Base-by-base conservation (phyloP, 92 coral and sea anemone species). In the Palythoa grandis region DNA sequence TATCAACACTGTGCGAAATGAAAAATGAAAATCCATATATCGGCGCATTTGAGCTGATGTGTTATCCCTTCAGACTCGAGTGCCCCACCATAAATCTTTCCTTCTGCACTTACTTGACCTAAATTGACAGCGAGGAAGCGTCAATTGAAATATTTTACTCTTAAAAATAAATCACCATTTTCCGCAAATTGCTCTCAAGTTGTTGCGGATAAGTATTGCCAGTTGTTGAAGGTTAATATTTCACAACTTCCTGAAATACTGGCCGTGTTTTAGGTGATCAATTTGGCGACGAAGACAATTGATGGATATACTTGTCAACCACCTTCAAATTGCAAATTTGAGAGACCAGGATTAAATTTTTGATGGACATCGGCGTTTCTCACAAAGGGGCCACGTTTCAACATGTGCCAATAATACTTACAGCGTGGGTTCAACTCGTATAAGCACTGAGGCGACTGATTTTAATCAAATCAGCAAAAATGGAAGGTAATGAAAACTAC, bases 1-100 rank as follows among this genome's bases (percentile, higher is more conserved):
- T 40, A 88, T 75, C 79, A 74, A 47, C 92, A 87, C 86, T 88
- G 67, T 40, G 63, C 58, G 82, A 82, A 88, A 94, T 94, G 94
- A 92, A 92, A 94, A 94, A 90, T 91, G 95, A 92, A 94, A 94
- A 94, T 88, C 88, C 79, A 15, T 47, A 86, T 76, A 90, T 76
- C 87, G 70, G 87, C 79, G 90, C 82, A 78, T 40, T 85, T 90
- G 92, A 90, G 90, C 79, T 79, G 74, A 71, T 90, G 80, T 80
- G 85, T 83, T 74, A 90, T 76, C 83, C 87, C 78, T 78, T 67
- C 72, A 76, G 82, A 43, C 11, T 80, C 74, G 47, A 80, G 74
- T 80, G 57, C 74, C 72, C 25, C 74, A 63, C 70, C 74, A 66
- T 80, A 65, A 80, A 80, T 80, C 74, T 80, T 80, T 50, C 85